Conservation (phyloP, 37 sponge, comb jelly and placozoan species). For the Beroe ovata region DNA sequence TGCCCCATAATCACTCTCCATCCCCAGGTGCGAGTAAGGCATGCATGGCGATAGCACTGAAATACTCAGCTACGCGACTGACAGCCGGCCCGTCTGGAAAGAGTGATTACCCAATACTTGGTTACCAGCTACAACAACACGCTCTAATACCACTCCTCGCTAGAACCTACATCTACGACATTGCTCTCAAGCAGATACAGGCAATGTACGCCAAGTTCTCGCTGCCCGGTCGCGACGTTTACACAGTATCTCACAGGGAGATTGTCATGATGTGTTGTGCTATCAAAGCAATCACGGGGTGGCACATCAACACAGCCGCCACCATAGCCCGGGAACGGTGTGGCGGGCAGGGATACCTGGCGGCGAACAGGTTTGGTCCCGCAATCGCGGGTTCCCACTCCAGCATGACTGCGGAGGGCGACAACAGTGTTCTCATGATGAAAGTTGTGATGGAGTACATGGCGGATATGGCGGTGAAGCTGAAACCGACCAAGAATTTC, state of each 20-base stretch:
- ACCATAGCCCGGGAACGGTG: conserved; percentile 81
- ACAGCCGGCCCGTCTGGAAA: conserved; percentile 52
- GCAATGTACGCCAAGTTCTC: conserved; percentile 65
- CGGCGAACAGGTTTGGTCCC: conserved; percentile 70
- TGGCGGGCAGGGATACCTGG: conserved; percentile 96
- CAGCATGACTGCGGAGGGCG: conserved; percentile 65
- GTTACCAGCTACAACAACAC: conserved; percentile 55
- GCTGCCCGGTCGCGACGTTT: not conserved
- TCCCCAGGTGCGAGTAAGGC: conserved; percentile 55
- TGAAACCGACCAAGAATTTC: conserved; percentile 42
- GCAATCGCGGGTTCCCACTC: conserved; percentile 55
- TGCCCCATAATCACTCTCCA: not conserved
- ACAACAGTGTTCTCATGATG: conserved; percentile 65
- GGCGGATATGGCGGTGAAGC: conserved; percentile 53
- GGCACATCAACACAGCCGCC: conserved; percentile 55
- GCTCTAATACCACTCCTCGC: conserved; percentile 60
- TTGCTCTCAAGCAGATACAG: conserved; percentile 54
- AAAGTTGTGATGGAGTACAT: conserved; percentile 48
- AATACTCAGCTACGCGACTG: conserved; percentile 44
- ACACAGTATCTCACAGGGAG: conserved; percentile 59
- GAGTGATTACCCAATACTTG: conserved; percentile 62
- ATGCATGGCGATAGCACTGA: conserved; percentile 56
- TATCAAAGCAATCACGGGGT: conserved; percentile 62
- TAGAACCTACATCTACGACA: conserved; percentile 64
- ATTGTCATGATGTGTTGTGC: conserved; percentile 67